A percentile compares a stretch with the other conserved stretches of the same genome.
Evolutionary conservation across 2,888 invertebrate species (phyloP).

Genomic region (Erebia epiphron): DNA sequence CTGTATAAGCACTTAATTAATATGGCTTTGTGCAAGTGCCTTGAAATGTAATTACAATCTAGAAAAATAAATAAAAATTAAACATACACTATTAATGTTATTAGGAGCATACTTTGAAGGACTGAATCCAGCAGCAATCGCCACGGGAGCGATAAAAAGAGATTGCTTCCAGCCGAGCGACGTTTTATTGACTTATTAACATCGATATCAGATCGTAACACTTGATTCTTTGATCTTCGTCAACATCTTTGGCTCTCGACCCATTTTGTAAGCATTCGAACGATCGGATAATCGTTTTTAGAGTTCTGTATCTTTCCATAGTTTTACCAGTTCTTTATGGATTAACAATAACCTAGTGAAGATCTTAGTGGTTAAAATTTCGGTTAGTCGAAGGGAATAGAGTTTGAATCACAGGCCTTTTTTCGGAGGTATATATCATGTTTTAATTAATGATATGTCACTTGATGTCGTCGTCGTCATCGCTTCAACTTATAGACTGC

Average conservation of each 20-base stretch:
- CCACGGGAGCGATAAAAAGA: slow-evolving; percentile 79
- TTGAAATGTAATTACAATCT: no score
- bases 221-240: slow-evolving; percentile 78
- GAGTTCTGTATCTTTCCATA: not conserved
- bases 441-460: no score
- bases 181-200: slow-evolving; percentile 83
- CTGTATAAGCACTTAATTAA: no score
- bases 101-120: slow-evolving; percentile 59
- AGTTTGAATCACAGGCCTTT: no score
- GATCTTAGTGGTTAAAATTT: no score
- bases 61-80: not conserved
- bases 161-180: slow-evolving; percentile 79
- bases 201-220: slow-evolving; percentile 81
- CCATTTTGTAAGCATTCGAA: slow-evolving; percentile 52
- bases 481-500: no score
- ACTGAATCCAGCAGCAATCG: slow-evolving; percentile 74
- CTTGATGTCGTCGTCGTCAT: no score
- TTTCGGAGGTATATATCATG: no score
- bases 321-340: not conserved
- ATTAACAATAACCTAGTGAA: not conserved
- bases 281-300: slow-evolving; percentile 4
- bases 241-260: slow-evolving; percentile 65
- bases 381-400: no score
- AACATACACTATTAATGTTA: slow-evolving; percentile 10
- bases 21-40: no score